Conservation (phyloP, 2,113 vertebrate genomes). For the Phasianus colchicus region DNA sequence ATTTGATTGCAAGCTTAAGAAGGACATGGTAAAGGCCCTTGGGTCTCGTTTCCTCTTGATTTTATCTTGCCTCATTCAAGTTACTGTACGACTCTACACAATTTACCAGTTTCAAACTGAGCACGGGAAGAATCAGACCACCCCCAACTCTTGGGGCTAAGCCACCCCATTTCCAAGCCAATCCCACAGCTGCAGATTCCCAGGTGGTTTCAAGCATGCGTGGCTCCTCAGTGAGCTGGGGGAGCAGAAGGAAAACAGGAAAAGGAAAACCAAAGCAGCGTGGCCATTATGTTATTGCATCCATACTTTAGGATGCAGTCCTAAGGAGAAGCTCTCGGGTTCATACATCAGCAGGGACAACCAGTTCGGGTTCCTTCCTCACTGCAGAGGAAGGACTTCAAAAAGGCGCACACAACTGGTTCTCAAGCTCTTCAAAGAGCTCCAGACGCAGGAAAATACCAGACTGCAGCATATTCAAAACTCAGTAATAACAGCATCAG, state of each 20-base stretch:
- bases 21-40: neutral
- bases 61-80: neutral
- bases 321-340: neutral
- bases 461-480: constrained; percentile 61
- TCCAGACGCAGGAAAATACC: constrained; percentile 49
- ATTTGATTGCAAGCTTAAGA: constrained; percentile 4
- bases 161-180: neutral
- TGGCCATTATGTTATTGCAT: neutral
- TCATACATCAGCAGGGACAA: neutral
- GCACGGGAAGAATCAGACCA: neutral
- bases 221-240: neutral
- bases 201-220: neutral
- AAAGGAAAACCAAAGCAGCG: neutral
- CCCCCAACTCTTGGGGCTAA: neutral
- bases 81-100: neutral
- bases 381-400: constrained; percentile 36
- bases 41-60: neutral
- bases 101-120: neutral
- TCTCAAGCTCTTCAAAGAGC: constrained; percentile 67
- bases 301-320: neutral
- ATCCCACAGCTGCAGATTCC: neutral
- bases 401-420: constrained; percentile 27
- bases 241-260: neutral
- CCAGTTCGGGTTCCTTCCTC: neutral
- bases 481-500: constrained; percentile 10